Base-by-base conservation (phyloP, 2,888 invertebrate species). In the Tetropium fuscum region DNA sequence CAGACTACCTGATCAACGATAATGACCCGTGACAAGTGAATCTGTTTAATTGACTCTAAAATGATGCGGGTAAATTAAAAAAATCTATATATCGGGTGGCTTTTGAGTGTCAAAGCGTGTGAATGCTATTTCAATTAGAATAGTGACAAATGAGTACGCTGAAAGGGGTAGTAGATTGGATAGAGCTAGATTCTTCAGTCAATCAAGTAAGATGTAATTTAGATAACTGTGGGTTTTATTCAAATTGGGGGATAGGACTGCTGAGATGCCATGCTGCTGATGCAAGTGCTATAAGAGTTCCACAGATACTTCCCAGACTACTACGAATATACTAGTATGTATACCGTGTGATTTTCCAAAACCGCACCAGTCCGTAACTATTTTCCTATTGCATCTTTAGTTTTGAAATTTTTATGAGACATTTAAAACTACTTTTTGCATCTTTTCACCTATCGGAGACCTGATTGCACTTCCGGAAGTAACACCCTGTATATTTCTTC, bases 11-110 rank as follows among this genome's bases (percentile, higher is more conserved):
- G 53, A 3, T 44, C 25, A 10, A 16, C 15, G 53, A 32, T 41
- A 59, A 54, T 43, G 18, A 27, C 18, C 13, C 41, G 25, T 55
- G 49, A 45, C 40, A 53, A 60, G 48, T 40, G 25, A 22, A 56
- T 43, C 48, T 48, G 48, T 40, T 32, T 38, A 53, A 57, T 43
- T 43, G 53, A 25, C 41, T 36, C 13, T 22, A 32, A 53, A 60
- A 7, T 60, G 60, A 60, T 48, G 47, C 53, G 53, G 57, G 60
- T 48, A 53, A 57, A 53, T 57, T 53, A 36, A 53, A 43, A n/a
- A 48, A 40, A 53, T 20, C 16, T 10, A 44, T 16, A 7, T 15
- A 16, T 27, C 22, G 15, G 11, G 34, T 32, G 47, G 30, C 34
- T 16, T 19, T 34, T 2, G 20, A 18, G 47, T 10, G 25, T 15